These are phyloP conservation scores for Malurus alboscapulatus DNA, from an alignment of 2,113 vertebrate species.

Conservation along the genomic window DNA sequence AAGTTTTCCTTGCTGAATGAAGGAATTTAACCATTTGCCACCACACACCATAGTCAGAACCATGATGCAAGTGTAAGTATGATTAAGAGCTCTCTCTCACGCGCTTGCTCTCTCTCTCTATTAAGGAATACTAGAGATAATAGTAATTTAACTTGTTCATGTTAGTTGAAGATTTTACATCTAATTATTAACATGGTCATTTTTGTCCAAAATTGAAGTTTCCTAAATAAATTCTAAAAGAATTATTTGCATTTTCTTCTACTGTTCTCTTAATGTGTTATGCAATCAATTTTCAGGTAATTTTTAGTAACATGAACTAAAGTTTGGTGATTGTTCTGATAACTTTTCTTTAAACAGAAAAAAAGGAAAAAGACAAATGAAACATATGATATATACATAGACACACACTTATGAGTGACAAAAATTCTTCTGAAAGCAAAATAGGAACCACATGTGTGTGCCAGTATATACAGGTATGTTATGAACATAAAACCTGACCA, in stretches of 20 bases:
- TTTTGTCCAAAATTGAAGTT: slow-evolving; percentile 63
- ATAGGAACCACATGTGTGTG: slow-evolving; percentile 60
- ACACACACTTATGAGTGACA: slow-evolving; percentile 79
- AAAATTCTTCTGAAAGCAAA: slow-evolving; percentile 70
- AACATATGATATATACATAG: slow-evolving; percentile 76
- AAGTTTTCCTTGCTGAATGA: slow-evolving; percentile 27
- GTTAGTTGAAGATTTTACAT: slow-evolving; percentile 52
- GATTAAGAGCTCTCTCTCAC: slow-evolving; percentile 66
- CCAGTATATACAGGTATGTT: slow-evolving; percentile 58
- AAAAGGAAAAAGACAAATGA: slow-evolving; percentile 79
- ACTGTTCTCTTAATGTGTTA: slow-evolving; percentile 56
- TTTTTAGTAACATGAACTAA: slow-evolving; percentile 84
- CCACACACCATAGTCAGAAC: slow-evolving; percentile 70
- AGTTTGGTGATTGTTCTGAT: slow-evolving; percentile 88
- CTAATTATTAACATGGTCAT: slow-evolving; percentile 51
- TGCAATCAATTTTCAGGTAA: slow-evolving; percentile 68
- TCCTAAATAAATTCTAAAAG: slow-evolving; percentile 36
- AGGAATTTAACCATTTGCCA: slow-evolving; percentile 67
- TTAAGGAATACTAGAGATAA: slow-evolving; percentile 43
- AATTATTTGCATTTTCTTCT: slow-evolving; percentile 58
- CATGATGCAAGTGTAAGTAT: slow-evolving; percentile 50
- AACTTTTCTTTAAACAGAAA: slow-evolving; percentile 87
- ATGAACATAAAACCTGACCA: slow-evolving; percentile 57
- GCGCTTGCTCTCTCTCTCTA: background rate
- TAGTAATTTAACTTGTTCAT: slow-evolving; percentile 61